phyloP scores from a whole-genome alignment of 1,140 invertebrate species.

The Popillia japonica region DNA sequence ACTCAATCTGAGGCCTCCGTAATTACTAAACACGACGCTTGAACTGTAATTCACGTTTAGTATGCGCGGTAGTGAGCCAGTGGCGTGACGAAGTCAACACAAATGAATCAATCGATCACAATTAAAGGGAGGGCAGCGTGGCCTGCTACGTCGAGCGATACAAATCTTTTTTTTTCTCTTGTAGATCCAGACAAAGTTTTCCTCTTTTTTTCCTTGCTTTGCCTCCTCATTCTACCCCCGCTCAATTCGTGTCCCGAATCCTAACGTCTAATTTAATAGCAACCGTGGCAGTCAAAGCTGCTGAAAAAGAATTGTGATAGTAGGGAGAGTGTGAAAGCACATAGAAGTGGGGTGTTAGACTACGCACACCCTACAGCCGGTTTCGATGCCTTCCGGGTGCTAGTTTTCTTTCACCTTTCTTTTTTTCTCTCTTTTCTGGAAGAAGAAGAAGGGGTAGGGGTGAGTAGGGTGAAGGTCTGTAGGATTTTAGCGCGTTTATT shows the following conservation, averaged over 20 bases:
- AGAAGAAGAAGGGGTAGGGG: neutral
- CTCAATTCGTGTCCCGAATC: constrained; percentile 28
- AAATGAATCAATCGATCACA: constrained; percentile 51
- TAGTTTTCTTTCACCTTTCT: neutral
- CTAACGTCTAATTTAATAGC: constrained; percentile 31
- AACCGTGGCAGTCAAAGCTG: neutral
- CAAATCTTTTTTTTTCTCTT: constrained; percentile 47
- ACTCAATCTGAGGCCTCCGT: neutral
- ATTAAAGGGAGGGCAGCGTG: constrained; percentile 46
- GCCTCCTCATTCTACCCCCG: neutral
- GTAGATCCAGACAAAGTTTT: constrained; percentile 3
- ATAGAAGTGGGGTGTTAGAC: neutral
- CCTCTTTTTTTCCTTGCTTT: neutral
- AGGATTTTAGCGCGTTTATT: too few relatives aligned
- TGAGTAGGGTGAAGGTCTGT: too few relatives aligned
- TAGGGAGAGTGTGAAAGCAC: neutral
- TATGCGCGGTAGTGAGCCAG: neutral
- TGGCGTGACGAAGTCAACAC: constrained; percentile 37
- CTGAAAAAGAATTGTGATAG: neutral
- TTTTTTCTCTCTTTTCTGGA: neutral
- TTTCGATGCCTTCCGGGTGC: neutral
- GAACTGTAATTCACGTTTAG: neutral
- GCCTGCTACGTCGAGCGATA: constrained; percentile 43
- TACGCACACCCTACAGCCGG: neutral
- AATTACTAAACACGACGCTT: constrained; percentile 2